A percentile compares a stretch with the other conserved stretches of the same genome.
phyloP scores from a whole-genome alignment of 2,888 invertebrate genomes.

The Ischnus inquisitorius region DNA sequence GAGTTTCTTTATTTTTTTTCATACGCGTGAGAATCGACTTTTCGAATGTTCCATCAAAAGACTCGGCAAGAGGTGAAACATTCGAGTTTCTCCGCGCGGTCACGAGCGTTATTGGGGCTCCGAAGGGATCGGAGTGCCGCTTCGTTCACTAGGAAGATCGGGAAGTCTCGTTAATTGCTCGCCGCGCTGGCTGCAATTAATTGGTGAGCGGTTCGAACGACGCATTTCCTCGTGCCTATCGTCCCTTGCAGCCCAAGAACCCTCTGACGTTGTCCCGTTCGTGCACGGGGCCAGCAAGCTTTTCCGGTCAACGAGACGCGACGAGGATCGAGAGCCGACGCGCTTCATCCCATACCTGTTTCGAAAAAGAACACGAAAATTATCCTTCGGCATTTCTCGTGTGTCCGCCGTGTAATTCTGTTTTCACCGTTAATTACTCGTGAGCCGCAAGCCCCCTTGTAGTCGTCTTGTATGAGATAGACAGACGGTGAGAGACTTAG shows the following conservation, averaged over 20 bases:
- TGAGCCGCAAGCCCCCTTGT: constrained; percentile 51
- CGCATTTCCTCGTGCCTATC: constrained; percentile 1
- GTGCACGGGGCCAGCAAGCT: background rate
- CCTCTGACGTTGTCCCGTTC: constrained; percentile 19
- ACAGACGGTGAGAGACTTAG: background rate
- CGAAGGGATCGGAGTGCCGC: constrained; percentile 19
- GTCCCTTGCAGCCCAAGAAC: background rate
- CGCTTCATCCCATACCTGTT: constrained; percentile 7
- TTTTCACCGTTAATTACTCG: constrained; percentile 72
- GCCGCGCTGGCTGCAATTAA: constrained; percentile 66
- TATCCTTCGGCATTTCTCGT: constrained; percentile 26
- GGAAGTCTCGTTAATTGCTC: constrained; percentile 64
- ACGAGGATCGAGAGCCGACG: constrained; percentile 50
- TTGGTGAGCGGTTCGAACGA: constrained; percentile 34
- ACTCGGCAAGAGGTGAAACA: background rate
- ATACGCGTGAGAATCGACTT: background rate
- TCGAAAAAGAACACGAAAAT: constrained; percentile 35
- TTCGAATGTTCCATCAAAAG: background rate
- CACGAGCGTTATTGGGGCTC: constrained; percentile 48
- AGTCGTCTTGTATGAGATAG: background rate
- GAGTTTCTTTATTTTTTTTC: background rate
- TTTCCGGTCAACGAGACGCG: constrained; percentile 53
- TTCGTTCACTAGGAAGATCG: constrained; percentile 20
- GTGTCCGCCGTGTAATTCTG: constrained; percentile 25
- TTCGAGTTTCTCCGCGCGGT: background rate